Evolutionary conservation across 2,113 vertebrate genomes (phyloP).

Genomic region (Lepisosteus osseus): DNA sequence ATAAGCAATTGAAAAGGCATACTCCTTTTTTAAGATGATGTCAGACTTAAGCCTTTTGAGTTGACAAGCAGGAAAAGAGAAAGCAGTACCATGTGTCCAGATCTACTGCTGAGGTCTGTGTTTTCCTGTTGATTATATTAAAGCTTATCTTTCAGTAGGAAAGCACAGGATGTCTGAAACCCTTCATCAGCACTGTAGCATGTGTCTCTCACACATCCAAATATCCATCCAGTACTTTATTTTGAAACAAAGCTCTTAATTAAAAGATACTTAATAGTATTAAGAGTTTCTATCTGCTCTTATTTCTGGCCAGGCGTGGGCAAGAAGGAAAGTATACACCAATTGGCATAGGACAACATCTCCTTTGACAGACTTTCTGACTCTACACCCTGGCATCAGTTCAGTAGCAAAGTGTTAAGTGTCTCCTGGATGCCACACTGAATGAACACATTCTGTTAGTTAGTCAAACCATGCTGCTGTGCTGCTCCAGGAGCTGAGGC

Average conservation of each 20-base stretch:
- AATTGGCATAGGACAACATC: not conserved
- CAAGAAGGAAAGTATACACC: not conserved
- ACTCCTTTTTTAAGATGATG: constrained; percentile 29
- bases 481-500: constrained; percentile 56
- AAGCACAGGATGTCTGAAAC: not conserved
- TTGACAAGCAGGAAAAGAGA: constrained; percentile 42
- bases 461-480: constrained; percentile 44
- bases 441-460: constrained; percentile 32
- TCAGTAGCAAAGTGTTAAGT: constrained; percentile 29
- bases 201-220: not conserved
- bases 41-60: constrained; percentile 53
- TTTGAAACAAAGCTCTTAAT: not conserved
- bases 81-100: constrained; percentile 41
- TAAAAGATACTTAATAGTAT: not conserved
- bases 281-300: not conserved
- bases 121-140: too few species aligned
- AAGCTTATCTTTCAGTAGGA: not conserved
- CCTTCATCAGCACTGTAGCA: not conserved
- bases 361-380: constrained; percentile 1
- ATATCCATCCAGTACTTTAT: not conserved
- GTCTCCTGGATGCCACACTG: constrained; percentile 20
- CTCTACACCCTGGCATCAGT: constrained; percentile 18
- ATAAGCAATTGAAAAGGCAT: constrained; percentile 27
- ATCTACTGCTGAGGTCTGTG: constrained; percentile 14
- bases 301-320: not conserved